Evolutionary conservation across 2,113 vertebrate genomes (phyloP).

Genomic region (Daubentonia madagascariensis): DNA sequence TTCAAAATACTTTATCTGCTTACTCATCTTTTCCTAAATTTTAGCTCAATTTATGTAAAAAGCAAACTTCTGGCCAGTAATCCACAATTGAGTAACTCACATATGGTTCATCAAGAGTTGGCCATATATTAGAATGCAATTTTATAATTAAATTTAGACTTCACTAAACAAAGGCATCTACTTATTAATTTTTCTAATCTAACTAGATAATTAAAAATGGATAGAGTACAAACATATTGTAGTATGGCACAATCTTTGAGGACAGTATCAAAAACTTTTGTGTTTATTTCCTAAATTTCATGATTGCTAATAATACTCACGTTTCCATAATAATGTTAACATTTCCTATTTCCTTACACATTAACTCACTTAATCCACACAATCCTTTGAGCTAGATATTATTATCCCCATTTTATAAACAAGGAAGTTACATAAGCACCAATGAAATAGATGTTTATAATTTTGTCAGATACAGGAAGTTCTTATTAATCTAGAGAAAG

Average conservation of each 20-base stretch:
- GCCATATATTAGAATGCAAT: neutral
- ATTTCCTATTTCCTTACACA: constrained; percentile 12
- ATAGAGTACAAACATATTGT: neutral
- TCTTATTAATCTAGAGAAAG: constrained; percentile 1
- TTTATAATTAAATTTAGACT: constrained; percentile 22
- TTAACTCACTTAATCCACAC: neutral
- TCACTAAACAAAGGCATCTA: neutral
- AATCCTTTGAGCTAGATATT: neutral
- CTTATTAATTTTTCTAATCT: constrained; percentile 7
- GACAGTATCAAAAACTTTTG: neutral
- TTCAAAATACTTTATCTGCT: neutral
- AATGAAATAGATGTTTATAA: neutral
- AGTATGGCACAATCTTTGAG: neutral
- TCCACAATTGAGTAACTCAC: neutral
- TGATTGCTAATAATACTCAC: neutral
- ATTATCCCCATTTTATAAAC: neutral
- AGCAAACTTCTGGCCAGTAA: constrained; percentile 12
- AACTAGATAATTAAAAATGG: neutral
- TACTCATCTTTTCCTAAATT: neutral
- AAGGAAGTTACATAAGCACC: neutral
- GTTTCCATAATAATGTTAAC: neutral
- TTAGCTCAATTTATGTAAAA: constrained; percentile 15
- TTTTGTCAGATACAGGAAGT: neutral
- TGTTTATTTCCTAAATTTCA: constrained; percentile 3
- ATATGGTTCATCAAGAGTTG: neutral